Conservation (phyloP, 92 coral and sea anemone genomes). For the Porites divaricata region DNA sequence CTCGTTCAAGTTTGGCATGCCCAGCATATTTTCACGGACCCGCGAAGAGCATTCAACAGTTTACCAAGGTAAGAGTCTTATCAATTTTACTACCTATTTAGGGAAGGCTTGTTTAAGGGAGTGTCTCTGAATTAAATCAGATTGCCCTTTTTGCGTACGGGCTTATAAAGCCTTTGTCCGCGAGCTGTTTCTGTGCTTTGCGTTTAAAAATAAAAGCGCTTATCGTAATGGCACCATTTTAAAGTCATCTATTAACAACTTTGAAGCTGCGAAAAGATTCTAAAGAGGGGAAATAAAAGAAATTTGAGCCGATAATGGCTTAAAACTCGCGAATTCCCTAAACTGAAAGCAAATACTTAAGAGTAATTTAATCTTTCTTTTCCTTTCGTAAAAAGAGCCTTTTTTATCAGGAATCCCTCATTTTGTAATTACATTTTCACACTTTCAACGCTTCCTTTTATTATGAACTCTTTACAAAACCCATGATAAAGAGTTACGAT, state of each 20-base stretch:
- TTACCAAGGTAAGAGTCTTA: constrained; percentile 43
- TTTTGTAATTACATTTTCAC: constrained; percentile 13
- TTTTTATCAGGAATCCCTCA: not conserved
- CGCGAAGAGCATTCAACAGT: constrained; percentile 45
- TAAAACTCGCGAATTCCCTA: constrained; percentile 28
- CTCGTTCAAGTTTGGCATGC: constrained; percentile 48
- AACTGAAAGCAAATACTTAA: constrained; percentile 37
- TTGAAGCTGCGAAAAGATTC: constrained; percentile 11
- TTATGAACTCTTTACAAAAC: not conserved
- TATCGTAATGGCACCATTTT: constrained; percentile 10
- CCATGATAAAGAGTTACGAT: not conserved
- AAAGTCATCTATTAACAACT: constrained; percentile 7
- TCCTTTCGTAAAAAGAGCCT: constrained; percentile 10
- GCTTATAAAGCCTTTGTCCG: too few species aligned
- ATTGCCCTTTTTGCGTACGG: not conserved
- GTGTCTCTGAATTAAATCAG: not conserved
- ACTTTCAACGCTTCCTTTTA: not conserved
- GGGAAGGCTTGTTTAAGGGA: not conserved
- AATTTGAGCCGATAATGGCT: constrained; percentile 68
- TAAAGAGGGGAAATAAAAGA: constrained; percentile 32
- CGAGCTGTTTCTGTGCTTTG: not conserved
- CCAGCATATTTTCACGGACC: constrained; percentile 32
- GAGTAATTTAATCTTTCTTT: constrained; percentile 30
- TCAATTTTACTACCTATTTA: constrained; percentile 19
- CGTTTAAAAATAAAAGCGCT: not conserved